Conservation (phyloP, 2,797 vertebrate species). For the Peromyscus melanophrys region DNA sequence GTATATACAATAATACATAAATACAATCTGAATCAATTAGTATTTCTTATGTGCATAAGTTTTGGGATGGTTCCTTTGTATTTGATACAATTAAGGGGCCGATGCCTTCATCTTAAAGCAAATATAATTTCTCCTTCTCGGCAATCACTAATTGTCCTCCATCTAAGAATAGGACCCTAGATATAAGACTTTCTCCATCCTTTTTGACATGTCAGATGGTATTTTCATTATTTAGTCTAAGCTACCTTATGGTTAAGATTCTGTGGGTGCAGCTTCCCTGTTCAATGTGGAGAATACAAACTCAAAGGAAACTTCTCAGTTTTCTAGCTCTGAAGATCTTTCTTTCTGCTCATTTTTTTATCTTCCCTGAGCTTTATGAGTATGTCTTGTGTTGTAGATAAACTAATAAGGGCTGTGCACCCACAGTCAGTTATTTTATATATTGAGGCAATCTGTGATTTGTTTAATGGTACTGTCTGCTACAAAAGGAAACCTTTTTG, state of each 20-base stretch:
- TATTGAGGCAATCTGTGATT: not conserved
- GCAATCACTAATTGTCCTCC: too few relatives aligned
- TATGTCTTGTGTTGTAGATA: not conserved
- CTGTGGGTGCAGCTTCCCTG: too few relatives aligned
- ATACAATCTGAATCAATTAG: too few relatives aligned
- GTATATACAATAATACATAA: too few relatives aligned
- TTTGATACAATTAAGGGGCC: too few relatives aligned
- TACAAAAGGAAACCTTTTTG: not conserved
- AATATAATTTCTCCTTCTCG: too few relatives aligned
- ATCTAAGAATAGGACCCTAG: too few relatives aligned
- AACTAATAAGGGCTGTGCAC: not conserved
- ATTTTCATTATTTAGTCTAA: not conserved
- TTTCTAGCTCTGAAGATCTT: not conserved
- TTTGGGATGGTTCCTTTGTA: too few relatives aligned
- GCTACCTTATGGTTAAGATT: too few relatives aligned
- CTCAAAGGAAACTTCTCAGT: not conserved
- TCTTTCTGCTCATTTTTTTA: not conserved
- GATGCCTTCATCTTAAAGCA: too few relatives aligned
- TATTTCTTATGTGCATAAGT: too few relatives aligned
- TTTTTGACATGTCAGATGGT: not conserved
- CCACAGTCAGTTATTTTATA: not conserved
- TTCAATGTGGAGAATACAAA: not conserved
- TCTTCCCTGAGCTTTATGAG: not conserved
- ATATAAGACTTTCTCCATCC: too few relatives aligned
- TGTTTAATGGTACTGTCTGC: not conserved